These are phyloP conservation scores for Cryptosula pallasiana DNA, from an alignment of 2,888 invertebrate species.

Conservation along the genomic window DNA sequence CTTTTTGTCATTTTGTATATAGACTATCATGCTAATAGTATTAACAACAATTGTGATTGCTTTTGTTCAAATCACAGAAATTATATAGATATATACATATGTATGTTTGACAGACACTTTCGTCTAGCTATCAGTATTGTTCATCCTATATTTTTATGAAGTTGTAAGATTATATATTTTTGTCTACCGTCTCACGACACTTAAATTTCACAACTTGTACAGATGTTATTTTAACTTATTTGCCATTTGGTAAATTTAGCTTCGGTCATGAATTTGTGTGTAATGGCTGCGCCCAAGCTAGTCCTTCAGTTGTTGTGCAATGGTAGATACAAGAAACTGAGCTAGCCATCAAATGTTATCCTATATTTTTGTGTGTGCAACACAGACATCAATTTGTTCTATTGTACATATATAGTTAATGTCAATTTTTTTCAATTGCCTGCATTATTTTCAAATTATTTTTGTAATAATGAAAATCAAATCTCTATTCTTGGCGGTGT, in stretches of 20 bases:
- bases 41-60: slow-evolving; percentile 6
- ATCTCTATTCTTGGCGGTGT: neutral
- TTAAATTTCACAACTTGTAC: too few species aligned
- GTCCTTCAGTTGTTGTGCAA: neutral
- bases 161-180: too few species aligned
- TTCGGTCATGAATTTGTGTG: neutral
- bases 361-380: neutral
- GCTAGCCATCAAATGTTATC: neutral
- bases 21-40: slow-evolving; percentile 20
- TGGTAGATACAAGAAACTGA: neutral
- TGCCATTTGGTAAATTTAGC: neutral
- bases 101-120: neutral
- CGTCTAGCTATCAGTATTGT: neutral
- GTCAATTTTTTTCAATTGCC: neutral
- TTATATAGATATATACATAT: too few species aligned
- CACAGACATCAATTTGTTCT: neutral
- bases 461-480: neutral
- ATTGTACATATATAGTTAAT: neutral
- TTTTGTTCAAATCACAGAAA: neutral
- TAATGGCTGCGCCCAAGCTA: neutral
- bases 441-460: neutral
- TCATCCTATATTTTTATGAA: neutral
- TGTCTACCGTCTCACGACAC: too few species aligned
- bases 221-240: neutral
- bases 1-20: neutral